Conservation (phyloP, 2,888 invertebrate species). For the Hypena proboscidalis region DNA sequence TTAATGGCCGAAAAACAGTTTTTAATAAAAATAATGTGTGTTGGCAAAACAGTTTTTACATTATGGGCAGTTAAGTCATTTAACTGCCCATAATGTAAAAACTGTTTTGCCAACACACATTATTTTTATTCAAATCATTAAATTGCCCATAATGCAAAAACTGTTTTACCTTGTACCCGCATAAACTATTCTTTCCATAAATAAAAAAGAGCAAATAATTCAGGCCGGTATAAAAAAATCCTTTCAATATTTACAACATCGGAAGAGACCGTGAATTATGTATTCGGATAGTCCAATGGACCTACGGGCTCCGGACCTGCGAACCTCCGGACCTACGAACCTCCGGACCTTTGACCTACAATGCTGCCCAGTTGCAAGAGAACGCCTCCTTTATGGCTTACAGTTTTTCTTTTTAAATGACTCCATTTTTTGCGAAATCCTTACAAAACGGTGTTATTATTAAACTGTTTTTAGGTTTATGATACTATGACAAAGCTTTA, state of each 20-base stretch:
- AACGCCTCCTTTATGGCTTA: conserved; percentile 34
- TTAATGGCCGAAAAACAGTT: too few relatives aligned
- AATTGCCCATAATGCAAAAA: conserved; percentile 12
- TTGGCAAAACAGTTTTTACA: too few relatives aligned
- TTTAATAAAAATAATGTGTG: too few relatives aligned
- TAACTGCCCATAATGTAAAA: conserved; percentile 12
- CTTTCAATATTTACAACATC: conserved; percentile 53
- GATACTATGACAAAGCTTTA: conserved; percentile 2
- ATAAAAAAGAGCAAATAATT: conserved; percentile 38
- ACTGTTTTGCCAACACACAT: neutral
- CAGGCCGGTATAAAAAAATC: conserved; percentile 35
- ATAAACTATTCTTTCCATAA: conserved; percentile 32
- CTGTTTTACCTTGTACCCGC: conserved; percentile 13
- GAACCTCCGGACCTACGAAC: conserved; percentile 23
- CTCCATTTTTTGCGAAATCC: conserved; percentile 10
- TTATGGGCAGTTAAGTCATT: conserved; percentile 2
- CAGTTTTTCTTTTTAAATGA: conserved; percentile 30
- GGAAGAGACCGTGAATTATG: conserved; percentile 53
- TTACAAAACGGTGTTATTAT: conserved; percentile 13
- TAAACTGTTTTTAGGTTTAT: conserved; percentile 12
- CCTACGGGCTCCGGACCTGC: too few relatives aligned
- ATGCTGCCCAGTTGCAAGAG: conserved; percentile 26
- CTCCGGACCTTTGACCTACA: conserved; percentile 40
- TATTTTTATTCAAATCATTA: conserved; percentile 5
- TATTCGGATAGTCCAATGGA: conserved; percentile 43